Conservation (phyloP, 1,140 invertebrate species). For the Lysiphlebus fabarum region DNA sequence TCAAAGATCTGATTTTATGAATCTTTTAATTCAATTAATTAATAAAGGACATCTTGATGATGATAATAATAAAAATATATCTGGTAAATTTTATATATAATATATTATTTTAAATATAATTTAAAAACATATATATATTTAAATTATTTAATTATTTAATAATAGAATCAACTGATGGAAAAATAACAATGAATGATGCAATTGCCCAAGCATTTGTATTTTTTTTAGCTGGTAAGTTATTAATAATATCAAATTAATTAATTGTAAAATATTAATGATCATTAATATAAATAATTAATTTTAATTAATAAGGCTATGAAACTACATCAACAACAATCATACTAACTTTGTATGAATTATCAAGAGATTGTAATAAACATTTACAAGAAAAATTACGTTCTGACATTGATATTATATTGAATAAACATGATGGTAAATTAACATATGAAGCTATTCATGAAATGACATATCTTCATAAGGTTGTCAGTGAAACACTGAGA, state of each 20-base stretch:
- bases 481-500: slow-evolving; percentile 55
- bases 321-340: slow-evolving; percentile 39
- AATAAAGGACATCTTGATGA: slow-evolving; percentile 30
- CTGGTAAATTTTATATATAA: too few relatives aligned
- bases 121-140: too few relatives aligned
- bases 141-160: too few relatives aligned
- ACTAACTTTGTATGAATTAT: slow-evolving; percentile 37
- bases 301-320: slow-evolving; percentile 32
- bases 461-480: slow-evolving; percentile 34
- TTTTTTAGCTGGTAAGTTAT: slow-evolving; percentile 35
- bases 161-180: slow-evolving; percentile 37
- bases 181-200: slow-evolving; percentile 28
- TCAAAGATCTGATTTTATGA: slow-evolving; percentile 49
- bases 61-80: neutral
- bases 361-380: slow-evolving; percentile 27
- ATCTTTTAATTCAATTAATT: slow-evolving; percentile 38
- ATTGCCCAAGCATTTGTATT: slow-evolving; percentile 36
- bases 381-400: slow-evolving; percentile 32
- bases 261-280: too few relatives aligned
- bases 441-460: slow-evolving; percentile 21
- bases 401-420: slow-evolving; percentile 30
- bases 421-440: slow-evolving; percentile 22
- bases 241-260: too few relatives aligned
- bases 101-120: too few relatives aligned
- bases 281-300: too few relatives aligned